Evolutionary conservation across 2,797 vertebrate genomes (phyloP), one percentile per base, ranked within the genome.

Genomic region (Onychomys leucogaster): DNA sequence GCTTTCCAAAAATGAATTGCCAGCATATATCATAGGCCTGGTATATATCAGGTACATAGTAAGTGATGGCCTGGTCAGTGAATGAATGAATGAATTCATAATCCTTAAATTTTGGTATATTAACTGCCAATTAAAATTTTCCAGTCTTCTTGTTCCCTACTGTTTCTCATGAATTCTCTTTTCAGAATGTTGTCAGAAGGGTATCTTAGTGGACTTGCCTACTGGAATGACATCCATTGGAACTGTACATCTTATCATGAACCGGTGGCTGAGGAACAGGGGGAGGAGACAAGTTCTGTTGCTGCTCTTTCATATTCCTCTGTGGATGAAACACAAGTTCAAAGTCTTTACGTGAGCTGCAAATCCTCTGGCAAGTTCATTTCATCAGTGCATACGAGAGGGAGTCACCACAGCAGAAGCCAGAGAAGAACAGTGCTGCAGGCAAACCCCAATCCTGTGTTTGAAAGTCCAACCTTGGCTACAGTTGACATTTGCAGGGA

Each of bases 131-230:
- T 77, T 88, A 49, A 11, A 25, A 52, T 55, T 76, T 21, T 61
- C 49, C 27, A 49, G 7, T 94, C 69, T 97, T 93, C 41, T 90
- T 49, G 94, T 34, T 27, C 95, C 57, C 94, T 52, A 92, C 73
- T 95, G 65, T 97, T 95, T 97, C 81, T 96, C 49, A 82, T 41
- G 19, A 59, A 93, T 41, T 97, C 83, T 88, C 88, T 86, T 97
- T 90, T 23, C 89, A 98, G 98, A 93, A 99, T 99, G 99, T 94
- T 99, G 86, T 99, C 98, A 0, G 99, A 99, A 98, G 99, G 98
- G 17, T 99, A 99, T 96, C 98, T 99, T 89, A 98, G 97, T 0
- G 89, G 98, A 98, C 98, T 99, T 13, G 93, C 98, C 69, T 98
- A 98, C 75, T 87, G 97, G 90, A 98, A 91, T 85, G 98, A 99